A percentile compares a stretch with the other conserved stretches of the same genome.
Conservation (phyloP, 2,113 vertebrate species). For the Brachyhypopomus occidentalis region DNA sequence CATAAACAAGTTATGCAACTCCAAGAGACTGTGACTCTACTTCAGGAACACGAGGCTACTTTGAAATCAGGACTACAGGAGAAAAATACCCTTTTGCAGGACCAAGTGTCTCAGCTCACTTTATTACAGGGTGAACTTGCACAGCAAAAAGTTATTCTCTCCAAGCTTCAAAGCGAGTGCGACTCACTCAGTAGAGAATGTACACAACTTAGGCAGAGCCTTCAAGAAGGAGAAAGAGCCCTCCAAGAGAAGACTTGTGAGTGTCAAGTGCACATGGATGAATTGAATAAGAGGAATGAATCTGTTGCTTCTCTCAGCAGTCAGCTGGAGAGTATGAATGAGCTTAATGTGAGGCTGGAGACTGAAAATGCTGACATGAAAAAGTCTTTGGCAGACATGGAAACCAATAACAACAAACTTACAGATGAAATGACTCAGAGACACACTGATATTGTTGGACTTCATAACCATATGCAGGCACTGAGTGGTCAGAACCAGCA, state of each 20-base stretch:
- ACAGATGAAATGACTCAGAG: slow-evolving; percentile 61
- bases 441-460: slow-evolving; percentile 60
- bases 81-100: slow-evolving; percentile 67
- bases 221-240: slow-evolving; percentile 67
- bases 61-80: slow-evolving; percentile 70
- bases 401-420: slow-evolving; percentile 64
- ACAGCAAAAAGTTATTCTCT: slow-evolving; percentile 57
- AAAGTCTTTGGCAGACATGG: slow-evolving; percentile 58
- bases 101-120: slow-evolving; percentile 65
- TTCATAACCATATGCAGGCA: slow-evolving; percentile 61
- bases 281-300: slow-evolving; percentile 70
- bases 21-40: slow-evolving; percentile 67
- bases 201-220: slow-evolving; percentile 57
- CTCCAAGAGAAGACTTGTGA: slow-evolving; percentile 60
- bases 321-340: slow-evolving; percentile 67
- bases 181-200: slow-evolving; percentile 67
- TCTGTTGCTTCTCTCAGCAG: slow-evolving; percentile 65
- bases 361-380: slow-evolving; percentile 66
- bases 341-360: slow-evolving; percentile 68
- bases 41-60: slow-evolving; percentile 74
- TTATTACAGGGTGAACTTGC: slow-evolving; percentile 57
- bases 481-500: slow-evolving; percentile 41
- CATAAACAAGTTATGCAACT: slow-evolving; percentile 66
- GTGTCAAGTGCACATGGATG: slow-evolving; percentile 64
- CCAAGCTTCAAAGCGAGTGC: slow-evolving; percentile 63